Percentiles rank a stretch among this genome's conserved stretches.
These are phyloP conservation scores for Heliconius melpomene DNA, from an alignment of 1,140 invertebrate genomes.

Conservation along the genomic window DNA sequence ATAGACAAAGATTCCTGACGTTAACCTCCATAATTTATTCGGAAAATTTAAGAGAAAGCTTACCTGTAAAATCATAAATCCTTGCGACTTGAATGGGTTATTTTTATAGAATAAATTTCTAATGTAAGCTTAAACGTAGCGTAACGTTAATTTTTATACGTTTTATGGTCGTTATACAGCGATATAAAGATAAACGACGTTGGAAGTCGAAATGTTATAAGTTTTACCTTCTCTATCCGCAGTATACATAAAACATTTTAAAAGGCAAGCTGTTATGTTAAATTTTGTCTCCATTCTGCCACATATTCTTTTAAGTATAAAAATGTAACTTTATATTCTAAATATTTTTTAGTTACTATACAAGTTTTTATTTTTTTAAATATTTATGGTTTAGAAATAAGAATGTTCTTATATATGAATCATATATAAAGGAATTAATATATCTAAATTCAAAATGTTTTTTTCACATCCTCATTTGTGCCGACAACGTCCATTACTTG, in stretches of 20 bases:
- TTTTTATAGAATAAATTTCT: not conserved
- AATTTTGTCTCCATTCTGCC: not conserved
- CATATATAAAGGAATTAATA: too few relatives aligned
- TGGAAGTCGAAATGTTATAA: constrained; percentile 5
- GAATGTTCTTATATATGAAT: not conserved
- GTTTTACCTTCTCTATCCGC: constrained; percentile 3
- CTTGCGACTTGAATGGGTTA: not conserved
- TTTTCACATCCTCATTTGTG: not conserved
- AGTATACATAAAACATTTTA: constrained; percentile 13
- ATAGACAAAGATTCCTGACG: not conserved
- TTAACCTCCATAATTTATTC: not conserved
- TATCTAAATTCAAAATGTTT: not conserved
- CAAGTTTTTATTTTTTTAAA: not conserved
- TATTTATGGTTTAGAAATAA: not conserved
- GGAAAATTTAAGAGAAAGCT: not conserved
- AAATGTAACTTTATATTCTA: not conserved
- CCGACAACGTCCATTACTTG: not conserved
- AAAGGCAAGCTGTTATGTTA: constrained; percentile 5
- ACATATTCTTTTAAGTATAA: not conserved
- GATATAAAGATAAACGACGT: constrained; percentile 4
- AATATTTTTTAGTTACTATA: not conserved
- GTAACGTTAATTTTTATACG: not conserved
- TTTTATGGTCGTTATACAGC: not conserved
- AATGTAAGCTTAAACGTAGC: constrained; percentile 3
- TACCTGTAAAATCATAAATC: constrained; percentile 6